A percentile compares a stretch with the other conserved stretches of the same genome.
Evolutionary conservation across 2,113 vertebrate species (phyloP).

Genomic region (Tylochromis polylepis): DNA sequence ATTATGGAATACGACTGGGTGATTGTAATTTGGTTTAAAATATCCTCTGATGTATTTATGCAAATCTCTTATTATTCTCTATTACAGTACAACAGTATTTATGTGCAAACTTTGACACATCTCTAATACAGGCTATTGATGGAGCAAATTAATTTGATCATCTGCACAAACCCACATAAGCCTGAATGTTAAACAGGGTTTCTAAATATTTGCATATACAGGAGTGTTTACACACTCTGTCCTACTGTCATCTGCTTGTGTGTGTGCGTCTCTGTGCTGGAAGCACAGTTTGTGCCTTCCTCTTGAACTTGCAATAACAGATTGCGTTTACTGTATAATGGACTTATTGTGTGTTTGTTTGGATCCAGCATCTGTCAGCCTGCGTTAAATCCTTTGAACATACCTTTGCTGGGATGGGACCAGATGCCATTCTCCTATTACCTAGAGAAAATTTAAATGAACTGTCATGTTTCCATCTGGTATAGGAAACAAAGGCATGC

Average conservation of each 20-base stretch:
- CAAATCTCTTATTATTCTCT: neutral
- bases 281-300: neutral
- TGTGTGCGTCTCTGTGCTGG: neutral
- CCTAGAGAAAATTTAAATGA: neutral
- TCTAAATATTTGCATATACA: neutral
- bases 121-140: neutral
- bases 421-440: neutral
- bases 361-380: slow-evolving; percentile 1
- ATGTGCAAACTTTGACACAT: neutral
- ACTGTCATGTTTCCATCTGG: neutral
- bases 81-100: neutral
- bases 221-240: neutral
- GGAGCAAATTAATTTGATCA: neutral
- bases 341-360: neutral
- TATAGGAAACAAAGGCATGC: neutral
- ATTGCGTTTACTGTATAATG: neutral
- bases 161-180: neutral
- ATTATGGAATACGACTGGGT: neutral
- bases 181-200: neutral
- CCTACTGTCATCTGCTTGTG: neutral
- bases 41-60: neutral
- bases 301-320: neutral
- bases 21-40: neutral
- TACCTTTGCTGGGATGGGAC: neutral
- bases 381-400: neutral